phyloP scores from a whole-genome alignment of 1,140 invertebrate species.

The Centruroides vittatus region DNA sequence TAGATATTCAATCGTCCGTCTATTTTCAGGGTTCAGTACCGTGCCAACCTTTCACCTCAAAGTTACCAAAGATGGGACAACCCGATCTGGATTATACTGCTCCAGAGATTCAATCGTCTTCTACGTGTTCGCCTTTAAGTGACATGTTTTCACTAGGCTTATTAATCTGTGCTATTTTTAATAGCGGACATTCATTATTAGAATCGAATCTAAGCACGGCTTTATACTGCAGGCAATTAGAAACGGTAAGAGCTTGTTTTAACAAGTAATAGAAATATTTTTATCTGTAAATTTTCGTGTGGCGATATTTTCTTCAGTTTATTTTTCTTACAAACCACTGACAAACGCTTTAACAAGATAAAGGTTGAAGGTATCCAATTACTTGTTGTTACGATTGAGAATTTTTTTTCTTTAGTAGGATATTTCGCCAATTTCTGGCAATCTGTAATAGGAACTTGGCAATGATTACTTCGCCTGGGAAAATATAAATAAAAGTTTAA shows the following conservation, averaged over 20 bases:
- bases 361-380: no score
- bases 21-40: slow-evolving; percentile 13
- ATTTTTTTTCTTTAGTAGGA: no score
- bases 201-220: slow-evolving; percentile 13
- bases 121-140: slow-evolving; percentile 63
- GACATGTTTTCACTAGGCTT: slow-evolving; percentile 93
- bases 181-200: slow-evolving; percentile 58
- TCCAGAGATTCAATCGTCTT: slow-evolving; percentile 71
- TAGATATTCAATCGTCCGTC: no score
- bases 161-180: slow-evolving; percentile 81
- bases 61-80: slow-evolving; percentile 50
- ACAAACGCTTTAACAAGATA: no score
- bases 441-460: no score
- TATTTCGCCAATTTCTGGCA: no score
- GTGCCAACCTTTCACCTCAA: slow-evolving; percentile 19
- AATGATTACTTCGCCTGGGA: no score
- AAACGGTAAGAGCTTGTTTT: slow-evolving; percentile 6
- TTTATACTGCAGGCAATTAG: slow-evolving; percentile 12
- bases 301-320: no score
- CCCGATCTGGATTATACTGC: slow-evolving; percentile 84
- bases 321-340: no score
- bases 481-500: no score
- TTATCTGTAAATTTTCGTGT: no score
- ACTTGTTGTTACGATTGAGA: no score
- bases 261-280: neutral